Evolutionary conservation across 1,140 invertebrate genomes (phyloP).

Genomic region (Melipona quadrifasciata): DNA sequence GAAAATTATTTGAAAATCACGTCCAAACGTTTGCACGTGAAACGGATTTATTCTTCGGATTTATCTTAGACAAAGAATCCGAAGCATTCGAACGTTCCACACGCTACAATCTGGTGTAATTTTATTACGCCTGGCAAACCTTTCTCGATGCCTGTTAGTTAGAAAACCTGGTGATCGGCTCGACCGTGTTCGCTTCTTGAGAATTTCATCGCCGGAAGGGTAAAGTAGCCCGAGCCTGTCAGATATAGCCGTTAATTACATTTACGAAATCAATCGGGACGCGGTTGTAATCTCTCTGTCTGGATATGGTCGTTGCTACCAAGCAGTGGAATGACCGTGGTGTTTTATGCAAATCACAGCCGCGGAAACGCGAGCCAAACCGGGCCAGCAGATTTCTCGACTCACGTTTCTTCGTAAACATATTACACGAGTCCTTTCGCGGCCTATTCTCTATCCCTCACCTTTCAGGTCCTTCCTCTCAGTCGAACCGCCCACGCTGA

Average conservation of each 20-base stretch:
- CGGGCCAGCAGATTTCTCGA: conserved; percentile 45
- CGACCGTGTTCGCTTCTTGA: background rate
- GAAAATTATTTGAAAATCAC: too few species aligned
- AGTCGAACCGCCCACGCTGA: conserved; percentile 53
- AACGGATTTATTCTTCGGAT: too few species aligned
- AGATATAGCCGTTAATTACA: background rate
- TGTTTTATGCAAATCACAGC: conserved; percentile 76
- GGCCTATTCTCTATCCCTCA: conserved; percentile 34
- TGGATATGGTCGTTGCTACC: conserved; percentile 57
- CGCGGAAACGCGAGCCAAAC: conserved; percentile 38
- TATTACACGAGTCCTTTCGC: conserved; percentile 51
- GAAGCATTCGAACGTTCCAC: background rate
- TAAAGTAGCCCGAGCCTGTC: background rate
- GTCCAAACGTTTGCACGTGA: too few species aligned
- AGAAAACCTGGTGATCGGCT: background rate
- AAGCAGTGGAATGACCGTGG: conserved; percentile 60
- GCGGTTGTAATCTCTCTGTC: background rate
- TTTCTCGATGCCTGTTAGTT: background rate
- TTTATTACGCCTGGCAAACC: background rate
- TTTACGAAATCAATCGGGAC: conserved; percentile 5
- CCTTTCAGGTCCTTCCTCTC: conserved; percentile 38
- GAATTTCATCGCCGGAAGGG: background rate
- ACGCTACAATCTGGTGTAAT: background rate
- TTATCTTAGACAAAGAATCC: background rate
- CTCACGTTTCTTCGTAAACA: conserved; percentile 45